Percentiles rank a stretch among this genome's conserved stretches.
Conservation (phyloP, 2,888 invertebrate genomes). For the Coenonympha arcania region DNA sequence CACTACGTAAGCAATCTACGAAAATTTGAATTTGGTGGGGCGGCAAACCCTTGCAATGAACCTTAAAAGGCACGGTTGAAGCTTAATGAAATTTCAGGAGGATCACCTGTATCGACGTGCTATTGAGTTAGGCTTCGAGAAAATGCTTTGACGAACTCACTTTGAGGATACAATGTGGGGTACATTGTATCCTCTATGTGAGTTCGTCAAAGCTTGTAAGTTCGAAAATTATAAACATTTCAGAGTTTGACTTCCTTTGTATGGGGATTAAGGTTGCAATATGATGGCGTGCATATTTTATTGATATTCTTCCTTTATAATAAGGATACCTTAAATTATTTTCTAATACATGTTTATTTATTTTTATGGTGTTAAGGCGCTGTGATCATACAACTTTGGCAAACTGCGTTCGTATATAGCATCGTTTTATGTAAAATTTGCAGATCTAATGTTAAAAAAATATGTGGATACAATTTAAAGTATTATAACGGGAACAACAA, state of each 20-base stretch:
- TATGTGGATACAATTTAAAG: no score
- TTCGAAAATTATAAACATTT: slow-evolving; percentile 16
- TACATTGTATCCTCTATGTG: no score
- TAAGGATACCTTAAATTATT: no score
- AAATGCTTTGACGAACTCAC: slow-evolving; percentile 26
- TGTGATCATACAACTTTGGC: no score
- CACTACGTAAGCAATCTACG: no score
- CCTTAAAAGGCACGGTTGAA: slow-evolving; percentile 17
- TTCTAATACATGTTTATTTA: no score
- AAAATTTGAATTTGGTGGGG: background rate
- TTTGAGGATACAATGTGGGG: slow-evolving; percentile 25
- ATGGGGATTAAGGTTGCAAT: background rate
- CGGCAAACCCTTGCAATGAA: background rate
- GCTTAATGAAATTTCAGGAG: slow-evolving; percentile 29
- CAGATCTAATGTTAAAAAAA: no score
- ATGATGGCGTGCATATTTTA: background rate
- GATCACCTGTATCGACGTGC: slow-evolving; percentile 21
- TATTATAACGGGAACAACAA: no score
- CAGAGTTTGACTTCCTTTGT: slow-evolving; percentile 3
- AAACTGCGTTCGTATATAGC: no score
- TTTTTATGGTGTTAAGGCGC: no score
- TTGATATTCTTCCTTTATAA: background rate
- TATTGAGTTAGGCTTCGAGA: slow-evolving; percentile 25
- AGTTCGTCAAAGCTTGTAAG: slow-evolving; percentile 25
- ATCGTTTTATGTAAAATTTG: no score